Evolutionary conservation across 1,140 invertebrate genomes (phyloP), one percentile per base, ranked within the genome.

Genomic region (Doryteuthis pealeii): DNA sequence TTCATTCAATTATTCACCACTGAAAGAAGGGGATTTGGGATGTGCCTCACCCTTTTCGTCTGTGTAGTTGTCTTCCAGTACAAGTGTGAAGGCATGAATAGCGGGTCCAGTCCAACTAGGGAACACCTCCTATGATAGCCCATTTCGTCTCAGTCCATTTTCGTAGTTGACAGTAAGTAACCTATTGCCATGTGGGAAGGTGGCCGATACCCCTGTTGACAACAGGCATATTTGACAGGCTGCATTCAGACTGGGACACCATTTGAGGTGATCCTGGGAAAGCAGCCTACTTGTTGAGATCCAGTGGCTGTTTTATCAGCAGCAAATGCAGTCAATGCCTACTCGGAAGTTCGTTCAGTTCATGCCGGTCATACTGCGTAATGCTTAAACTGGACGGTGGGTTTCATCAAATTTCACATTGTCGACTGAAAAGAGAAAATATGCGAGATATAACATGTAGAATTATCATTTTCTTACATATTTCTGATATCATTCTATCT

Each of bases 111-210:
- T 71, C 70, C 70, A 35, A 71, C n/a, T 71, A 71, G 4, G 70
- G 70, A 31, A 71, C 14, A 45, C 68, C 70, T 15, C 76, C 73
- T n/a, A 10, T 43, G 1, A 62, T 62, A 74, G 6, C 76, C 4
- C 74, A 54, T 71, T 70, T 3, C 28, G 28, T 62, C 74, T 71
- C 1, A 78, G 30, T 5, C 71, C 77, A 45, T 76, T 74, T 35
- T 76, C 77, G n/a, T 68, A 65, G 33, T 77, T 76, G 18, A 71
- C 72, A 5, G 76, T 76, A n/a, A 76, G 73, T 31, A 79, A 72
- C 31, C 78, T 65, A 67, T 79, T 76, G 76, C 78, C 77, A 69
- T 79, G 78, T 14, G 76, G 74, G 76, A 79, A 79, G 30, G 71
- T 72, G 18, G 78, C 32, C 72, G n/a, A 75, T 75, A 0, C 74